Conservation (phyloP, 2,888 invertebrate genomes). For the Stenoptilia bipunctidactyla region DNA sequence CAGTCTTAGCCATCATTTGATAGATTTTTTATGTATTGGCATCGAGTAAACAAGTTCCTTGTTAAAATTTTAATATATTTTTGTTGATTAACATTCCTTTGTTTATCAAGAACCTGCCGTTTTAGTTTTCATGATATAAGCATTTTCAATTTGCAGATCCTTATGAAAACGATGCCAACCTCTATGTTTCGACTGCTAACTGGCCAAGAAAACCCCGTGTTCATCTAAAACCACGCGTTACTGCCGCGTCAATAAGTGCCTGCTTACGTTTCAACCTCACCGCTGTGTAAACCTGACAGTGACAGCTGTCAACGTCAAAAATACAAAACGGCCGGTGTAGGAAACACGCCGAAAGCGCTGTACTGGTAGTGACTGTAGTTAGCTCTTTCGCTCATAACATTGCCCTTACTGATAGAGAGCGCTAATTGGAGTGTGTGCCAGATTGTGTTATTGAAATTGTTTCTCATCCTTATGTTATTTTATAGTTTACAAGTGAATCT, state of each 20-base stretch:
- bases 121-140: too few species aligned
- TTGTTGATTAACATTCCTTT: too few species aligned
- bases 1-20: too few species aligned
- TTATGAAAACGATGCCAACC: conserved; percentile 99
- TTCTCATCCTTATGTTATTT: not conserved
- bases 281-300: conserved; percentile 6
- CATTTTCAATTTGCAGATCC: conserved; percentile 86
- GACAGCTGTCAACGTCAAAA: not conserved
- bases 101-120: too few species aligned
- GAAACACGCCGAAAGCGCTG: not conserved
- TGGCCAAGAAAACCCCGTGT: conserved; percentile 99
- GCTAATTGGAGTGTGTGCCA: not conserved
- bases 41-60: too few species aligned
- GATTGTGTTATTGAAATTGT: not conserved
- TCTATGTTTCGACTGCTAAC: conserved; percentile 99
- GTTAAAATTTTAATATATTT: too few species aligned
- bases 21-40: too few species aligned
- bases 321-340: not conserved
- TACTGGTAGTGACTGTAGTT: not conserved
- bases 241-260: conserved; percentile 71
- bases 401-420: not conserved
- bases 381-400: not conserved
- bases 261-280: conserved; percentile 35
- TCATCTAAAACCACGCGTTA: conserved; percentile 79
- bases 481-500: too few species aligned